phyloP scores from a whole-genome alignment of 1,140 invertebrate species.

The Psix sp. region DNA sequence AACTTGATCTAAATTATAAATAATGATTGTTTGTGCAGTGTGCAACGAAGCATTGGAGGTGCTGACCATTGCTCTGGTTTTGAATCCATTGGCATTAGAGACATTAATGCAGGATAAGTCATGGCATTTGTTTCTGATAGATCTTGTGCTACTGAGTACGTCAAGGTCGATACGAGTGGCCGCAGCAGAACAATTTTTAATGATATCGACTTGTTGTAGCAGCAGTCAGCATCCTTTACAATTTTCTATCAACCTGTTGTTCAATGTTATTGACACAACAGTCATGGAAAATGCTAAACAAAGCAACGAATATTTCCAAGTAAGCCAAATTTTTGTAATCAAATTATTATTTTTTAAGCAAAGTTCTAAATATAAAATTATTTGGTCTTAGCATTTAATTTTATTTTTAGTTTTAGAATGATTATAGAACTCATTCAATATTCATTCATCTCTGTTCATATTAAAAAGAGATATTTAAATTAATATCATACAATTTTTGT shows the following conservation, averaged over 20 bases:
- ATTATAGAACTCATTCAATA: background rate
- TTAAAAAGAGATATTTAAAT: background rate
- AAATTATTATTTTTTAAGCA: too few relatives aligned
- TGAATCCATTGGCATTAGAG: slow-evolving; percentile 89
- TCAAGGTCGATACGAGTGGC: slow-evolving; percentile 84
- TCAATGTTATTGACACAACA: slow-evolving; percentile 85
- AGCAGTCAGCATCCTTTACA: slow-evolving; percentile 80
- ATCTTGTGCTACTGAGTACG: slow-evolving; percentile 89
- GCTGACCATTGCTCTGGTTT: slow-evolving; percentile 87
- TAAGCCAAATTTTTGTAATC: slow-evolving; percentile 40
- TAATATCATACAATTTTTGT: too few relatives aligned
- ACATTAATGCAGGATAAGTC: slow-evolving; percentile 80
- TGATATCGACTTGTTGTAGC: slow-evolving; percentile 85
- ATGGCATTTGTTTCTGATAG: slow-evolving; percentile 86
- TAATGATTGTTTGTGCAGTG: too few relatives aligned
- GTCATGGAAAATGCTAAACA: slow-evolving; percentile 87
- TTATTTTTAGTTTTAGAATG: too few relatives aligned
- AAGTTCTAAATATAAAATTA: too few relatives aligned
- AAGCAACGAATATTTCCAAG: slow-evolving; percentile 88
- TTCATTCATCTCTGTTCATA: background rate
- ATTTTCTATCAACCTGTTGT: slow-evolving; percentile 86
- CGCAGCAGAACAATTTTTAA: slow-evolving; percentile 89
- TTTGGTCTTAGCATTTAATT: too few relatives aligned
- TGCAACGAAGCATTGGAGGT: slow-evolving; percentile 95
- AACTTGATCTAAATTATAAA: background rate